phyloP scores from a whole-genome alignment of 2,888 invertebrate species.

The Lithophane ornitopus region DNA sequence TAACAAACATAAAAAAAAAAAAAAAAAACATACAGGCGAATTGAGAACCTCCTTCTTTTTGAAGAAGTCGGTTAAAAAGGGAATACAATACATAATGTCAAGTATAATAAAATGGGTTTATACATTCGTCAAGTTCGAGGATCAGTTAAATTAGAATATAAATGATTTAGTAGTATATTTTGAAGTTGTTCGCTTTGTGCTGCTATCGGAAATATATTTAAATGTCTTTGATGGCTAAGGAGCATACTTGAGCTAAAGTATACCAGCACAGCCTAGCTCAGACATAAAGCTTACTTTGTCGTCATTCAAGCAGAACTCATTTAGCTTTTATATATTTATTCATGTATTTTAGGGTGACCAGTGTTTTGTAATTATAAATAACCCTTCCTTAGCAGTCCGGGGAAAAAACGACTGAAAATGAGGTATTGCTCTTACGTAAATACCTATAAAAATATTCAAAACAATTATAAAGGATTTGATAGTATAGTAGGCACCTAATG shows the following conservation, averaged over 20 bases:
- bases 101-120: too few species aligned
- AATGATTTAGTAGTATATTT: not conserved
- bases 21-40: too few species aligned
- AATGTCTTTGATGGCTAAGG: not conserved
- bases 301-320: slow-evolving; percentile 8
- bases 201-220: not conserved
- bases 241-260: not conserved
- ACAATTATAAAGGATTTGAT: not conserved
- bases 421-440: not conserved
- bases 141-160: too few species aligned
- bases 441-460: not conserved
- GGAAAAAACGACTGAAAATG: not conserved
- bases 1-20: too few species aligned
- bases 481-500: not conserved
- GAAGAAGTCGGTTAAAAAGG: too few species aligned
- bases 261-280: not conserved
- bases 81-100: too few species aligned
- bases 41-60: too few species aligned
- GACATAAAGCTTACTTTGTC: slow-evolving; percentile 17
- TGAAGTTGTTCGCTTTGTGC: not conserved
- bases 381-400: too few species aligned
- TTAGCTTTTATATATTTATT: slow-evolving; percentile 17
- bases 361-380: not conserved
- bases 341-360: slow-evolving; percentile 30
- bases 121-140: too few species aligned